These are phyloP conservation scores for Tinea trinotella DNA, from an alignment of 2,888 invertebrate species.

Conservation along the genomic window DNA sequence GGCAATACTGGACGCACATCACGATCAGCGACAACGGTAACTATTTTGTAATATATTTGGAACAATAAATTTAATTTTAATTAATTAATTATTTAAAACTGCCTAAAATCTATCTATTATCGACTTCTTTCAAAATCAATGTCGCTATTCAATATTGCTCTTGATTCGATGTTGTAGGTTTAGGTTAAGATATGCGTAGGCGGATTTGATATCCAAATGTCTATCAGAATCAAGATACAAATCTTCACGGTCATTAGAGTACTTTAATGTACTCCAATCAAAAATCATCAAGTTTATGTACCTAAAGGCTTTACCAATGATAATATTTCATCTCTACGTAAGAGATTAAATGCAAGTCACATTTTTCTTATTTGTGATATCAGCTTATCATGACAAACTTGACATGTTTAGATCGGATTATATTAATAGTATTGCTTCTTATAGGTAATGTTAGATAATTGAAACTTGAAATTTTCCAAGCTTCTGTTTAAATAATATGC, in stretches of 20 bases:
- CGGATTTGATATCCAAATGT: too few relatives aligned
- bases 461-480: too few relatives aligned
- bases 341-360: slow-evolving; percentile 1
- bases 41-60: neutral
- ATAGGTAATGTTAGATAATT: too few relatives aligned
- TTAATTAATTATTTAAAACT: too few relatives aligned
- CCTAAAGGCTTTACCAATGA: neutral
- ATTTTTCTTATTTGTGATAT: neutral
- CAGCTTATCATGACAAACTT: neutral
- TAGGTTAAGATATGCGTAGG: neutral
- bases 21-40: slow-evolving; percentile 59
- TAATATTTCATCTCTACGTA: slow-evolving; percentile 1
- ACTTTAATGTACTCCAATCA: neutral
- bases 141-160: neutral
- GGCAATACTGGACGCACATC: slow-evolving; percentile 60
- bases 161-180: neutral
- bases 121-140: neutral
- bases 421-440: neutral
- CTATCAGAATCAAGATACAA: neutral
- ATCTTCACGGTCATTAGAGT: neutral
- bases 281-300: neutral
- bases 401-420: neutral
- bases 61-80: neutral
- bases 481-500: too few relatives aligned
- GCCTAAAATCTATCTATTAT: neutral